These are phyloP conservation scores for Cheiracanthium punctorium DNA, from an alignment of 2,888 invertebrate species.

Conservation along the genomic window DNA sequence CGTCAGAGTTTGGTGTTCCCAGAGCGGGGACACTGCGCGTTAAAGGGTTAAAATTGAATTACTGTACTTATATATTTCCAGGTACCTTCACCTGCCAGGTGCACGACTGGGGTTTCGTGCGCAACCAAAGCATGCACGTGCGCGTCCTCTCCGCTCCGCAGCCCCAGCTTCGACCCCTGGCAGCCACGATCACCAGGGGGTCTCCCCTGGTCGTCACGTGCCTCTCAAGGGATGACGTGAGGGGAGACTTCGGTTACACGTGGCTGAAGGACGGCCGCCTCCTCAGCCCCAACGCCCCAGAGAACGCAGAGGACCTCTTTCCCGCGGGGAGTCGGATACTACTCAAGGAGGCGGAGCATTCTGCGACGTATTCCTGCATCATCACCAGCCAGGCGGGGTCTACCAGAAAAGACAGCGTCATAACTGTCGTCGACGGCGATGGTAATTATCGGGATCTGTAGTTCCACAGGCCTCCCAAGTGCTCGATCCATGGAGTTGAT, in stretches of 20 bases:
- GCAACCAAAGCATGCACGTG: conserved; percentile 82
- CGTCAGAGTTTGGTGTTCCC: too few species aligned
- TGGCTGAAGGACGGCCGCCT: conserved; percentile 88
- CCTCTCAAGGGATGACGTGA: conserved; percentile 64
- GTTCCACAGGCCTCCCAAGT: too few species aligned
- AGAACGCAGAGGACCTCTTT: conserved; percentile 89
- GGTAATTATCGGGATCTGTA: too few species aligned
- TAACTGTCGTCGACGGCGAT: conserved; percentile 70
- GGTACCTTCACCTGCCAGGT: conserved; percentile 86
- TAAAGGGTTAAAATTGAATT: too few species aligned
- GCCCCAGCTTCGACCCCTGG: conserved; percentile 65
- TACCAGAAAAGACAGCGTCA: conserved; percentile 65
- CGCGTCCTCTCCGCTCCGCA: conserved; percentile 81
- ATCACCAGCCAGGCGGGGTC: conserved; percentile 70
- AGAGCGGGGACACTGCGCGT: too few species aligned
- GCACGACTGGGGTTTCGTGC: conserved; percentile 82
- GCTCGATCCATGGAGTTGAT: too few species aligned
- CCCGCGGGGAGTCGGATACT: conserved; percentile 89
- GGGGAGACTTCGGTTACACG: conserved; percentile 82
- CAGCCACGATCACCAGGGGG: conserved; percentile 60
- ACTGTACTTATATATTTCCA: too few species aligned
- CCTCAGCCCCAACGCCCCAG: conserved; percentile 77
- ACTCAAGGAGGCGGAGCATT: conserved; percentile 80
- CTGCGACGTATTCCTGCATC: conserved; percentile 71
- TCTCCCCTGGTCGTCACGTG: conserved; percentile 67